phyloP scores from a whole-genome alignment of 1,140 invertebrate genomes.

The Drosophila carrolli region DNA sequence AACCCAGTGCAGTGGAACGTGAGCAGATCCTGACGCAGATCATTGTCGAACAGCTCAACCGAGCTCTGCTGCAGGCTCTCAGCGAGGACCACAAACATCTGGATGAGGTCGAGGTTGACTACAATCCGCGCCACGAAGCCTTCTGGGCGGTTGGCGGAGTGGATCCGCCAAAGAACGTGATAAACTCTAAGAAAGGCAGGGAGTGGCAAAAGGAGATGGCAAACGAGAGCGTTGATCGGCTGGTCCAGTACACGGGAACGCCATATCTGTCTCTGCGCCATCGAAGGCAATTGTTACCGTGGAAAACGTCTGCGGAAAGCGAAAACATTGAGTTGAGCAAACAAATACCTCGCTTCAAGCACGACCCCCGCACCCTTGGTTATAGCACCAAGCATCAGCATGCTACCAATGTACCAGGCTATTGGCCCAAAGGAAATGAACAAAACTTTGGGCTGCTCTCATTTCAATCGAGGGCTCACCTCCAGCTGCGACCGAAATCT shows the following conservation, averaged over 20 bases:
- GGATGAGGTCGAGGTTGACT: conserved; percentile 88
- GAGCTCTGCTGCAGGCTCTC: conserved; percentile 87
- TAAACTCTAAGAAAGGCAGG: conserved; percentile 81
- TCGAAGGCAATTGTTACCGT: conserved; percentile 87
- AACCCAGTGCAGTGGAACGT: conserved; percentile 46
- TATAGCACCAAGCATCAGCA: conserved; percentile 86
- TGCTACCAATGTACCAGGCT: conserved; percentile 91
- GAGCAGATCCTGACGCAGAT: conserved; percentile 65
- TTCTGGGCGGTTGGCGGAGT: conserved; percentile 92
- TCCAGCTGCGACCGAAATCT: conserved; percentile 84
- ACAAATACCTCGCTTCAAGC: conserved; percentile 86
- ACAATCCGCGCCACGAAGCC: conserved; percentile 90
- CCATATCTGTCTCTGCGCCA: conserved; percentile 89
- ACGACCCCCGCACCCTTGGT: conserved; percentile 87
- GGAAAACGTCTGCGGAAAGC: conserved; percentile 87
- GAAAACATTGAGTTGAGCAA: conserved; percentile 72
- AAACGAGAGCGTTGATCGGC: conserved; percentile 87
- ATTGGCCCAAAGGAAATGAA: conserved; percentile 90
- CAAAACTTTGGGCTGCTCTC: conserved; percentile 91
- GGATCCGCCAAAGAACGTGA: conserved; percentile 85
- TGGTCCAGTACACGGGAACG: conserved; percentile 88
- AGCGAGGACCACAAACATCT: conserved; percentile 87
- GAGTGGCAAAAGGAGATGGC: conserved; percentile 82
- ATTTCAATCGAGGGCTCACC: conserved; percentile 88
- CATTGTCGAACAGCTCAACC: conserved; percentile 89